These are phyloP conservation scores for Helarctos malayanus DNA, from an alignment of 2,797 vertebrate species.

Conservation along the genomic window DNA sequence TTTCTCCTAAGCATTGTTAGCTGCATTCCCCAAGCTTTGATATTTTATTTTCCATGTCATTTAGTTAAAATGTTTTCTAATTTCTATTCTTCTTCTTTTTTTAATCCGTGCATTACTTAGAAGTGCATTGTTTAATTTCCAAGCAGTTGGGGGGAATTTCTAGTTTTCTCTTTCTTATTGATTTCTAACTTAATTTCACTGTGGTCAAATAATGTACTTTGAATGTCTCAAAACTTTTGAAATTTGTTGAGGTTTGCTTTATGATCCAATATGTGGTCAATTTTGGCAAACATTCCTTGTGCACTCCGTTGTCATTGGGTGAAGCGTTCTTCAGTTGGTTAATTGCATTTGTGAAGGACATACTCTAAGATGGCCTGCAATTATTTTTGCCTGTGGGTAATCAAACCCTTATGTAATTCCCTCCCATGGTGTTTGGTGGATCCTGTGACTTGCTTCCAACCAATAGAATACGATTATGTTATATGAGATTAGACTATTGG, in stretches of 20 bases:
- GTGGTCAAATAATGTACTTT: constrained; percentile 54
- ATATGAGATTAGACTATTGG: not conserved
- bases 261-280: not conserved
- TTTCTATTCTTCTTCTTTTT: not conserved
- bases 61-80: constrained; percentile 35
- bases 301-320: not conserved
- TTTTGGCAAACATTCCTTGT: not conserved
- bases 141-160: not conserved
- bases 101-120: not conserved
- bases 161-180: constrained; percentile 3
- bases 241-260: constrained; percentile 47
- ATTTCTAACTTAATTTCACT: constrained; percentile 70
- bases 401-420: not conserved
- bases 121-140: constrained; percentile 47
- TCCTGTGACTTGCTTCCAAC: not conserved
- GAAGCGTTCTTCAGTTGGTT: not conserved
- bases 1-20: not conserved
- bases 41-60: constrained; percentile 34
- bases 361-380: not conserved
- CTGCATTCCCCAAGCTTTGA: not conserved
- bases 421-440: not conserved
- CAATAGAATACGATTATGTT: not conserved
- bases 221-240: constrained; percentile 41
- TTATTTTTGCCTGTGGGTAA: not conserved
- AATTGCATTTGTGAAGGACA: not conserved